Evolutionary conservation across 1,140 invertebrate genomes (phyloP).

Genomic region (Aphelenchoides besseyi): DNA sequence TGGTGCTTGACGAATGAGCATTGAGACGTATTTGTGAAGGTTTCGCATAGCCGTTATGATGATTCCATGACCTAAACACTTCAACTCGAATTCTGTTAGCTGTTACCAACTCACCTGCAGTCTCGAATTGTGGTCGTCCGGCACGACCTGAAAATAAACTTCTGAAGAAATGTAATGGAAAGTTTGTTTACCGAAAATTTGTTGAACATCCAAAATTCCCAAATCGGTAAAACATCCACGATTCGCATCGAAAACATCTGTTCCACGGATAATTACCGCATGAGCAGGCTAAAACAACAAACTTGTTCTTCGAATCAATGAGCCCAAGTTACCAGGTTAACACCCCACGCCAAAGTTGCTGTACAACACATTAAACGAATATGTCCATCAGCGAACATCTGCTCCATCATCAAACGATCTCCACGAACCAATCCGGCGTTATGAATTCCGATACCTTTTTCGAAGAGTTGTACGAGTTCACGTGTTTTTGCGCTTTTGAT

Average conservation of each 20-base stretch:
- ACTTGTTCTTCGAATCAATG: conserved; percentile 66
- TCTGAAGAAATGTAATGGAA: too few relatives aligned
- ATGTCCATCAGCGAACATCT: conserved; percentile 79
- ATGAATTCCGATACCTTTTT: conserved; percentile 85
- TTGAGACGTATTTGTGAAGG: conserved; percentile 84
- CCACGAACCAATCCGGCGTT: conserved; percentile 75
- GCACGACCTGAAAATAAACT: too few relatives aligned
- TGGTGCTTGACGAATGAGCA: conserved; percentile 91
- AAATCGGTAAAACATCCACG: conserved; percentile 89
- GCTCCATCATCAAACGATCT: conserved; percentile 73
- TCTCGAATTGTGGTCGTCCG: conserved; percentile 79
- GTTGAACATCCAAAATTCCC: conserved; percentile 92
- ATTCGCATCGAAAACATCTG: conserved; percentile 93
- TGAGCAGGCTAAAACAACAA: conserved; percentile 16
- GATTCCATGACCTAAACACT: conserved; percentile 75
- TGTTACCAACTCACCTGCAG: conserved; percentile 53
- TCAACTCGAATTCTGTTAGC: conserved; percentile 5
- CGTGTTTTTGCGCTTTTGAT: conserved; percentile 61
- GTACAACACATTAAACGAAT: conserved; percentile 94
- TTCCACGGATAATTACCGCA: conserved; percentile 93
- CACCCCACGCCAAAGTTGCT: conserved; percentile 96
- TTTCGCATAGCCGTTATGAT: conserved; percentile 92
- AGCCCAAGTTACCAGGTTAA: conserved; percentile 95
- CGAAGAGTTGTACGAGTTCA: conserved; percentile 71
- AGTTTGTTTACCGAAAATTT: conserved; percentile 99